phyloP scores from a whole-genome alignment of 2,888 invertebrate species.

The Formica aserva region DNA sequence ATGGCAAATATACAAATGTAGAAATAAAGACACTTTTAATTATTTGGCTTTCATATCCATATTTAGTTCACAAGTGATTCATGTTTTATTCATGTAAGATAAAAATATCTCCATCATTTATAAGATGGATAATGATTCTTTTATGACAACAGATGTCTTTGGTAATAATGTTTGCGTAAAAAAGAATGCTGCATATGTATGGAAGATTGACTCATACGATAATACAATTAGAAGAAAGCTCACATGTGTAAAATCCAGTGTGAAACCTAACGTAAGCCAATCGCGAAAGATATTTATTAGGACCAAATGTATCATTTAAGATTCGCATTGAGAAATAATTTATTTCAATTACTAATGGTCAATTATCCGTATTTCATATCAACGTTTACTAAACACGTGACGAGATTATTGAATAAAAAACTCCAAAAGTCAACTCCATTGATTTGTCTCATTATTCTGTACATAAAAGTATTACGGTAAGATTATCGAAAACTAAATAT shows the following conservation, averaged over 20 bases:
- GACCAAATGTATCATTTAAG: not conserved
- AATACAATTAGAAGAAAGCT: slow-evolving; percentile 30
- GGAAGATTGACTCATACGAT: not conserved
- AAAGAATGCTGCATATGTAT: not conserved
- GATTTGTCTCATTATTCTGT: no score
- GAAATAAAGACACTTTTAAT: not conserved
- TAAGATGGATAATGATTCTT: not conserved
- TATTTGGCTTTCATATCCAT: not conserved
- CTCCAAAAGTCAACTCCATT: no score
- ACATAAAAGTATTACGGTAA: no score
- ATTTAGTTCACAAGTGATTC: not conserved
- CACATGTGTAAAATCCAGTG: slow-evolving; percentile 15
- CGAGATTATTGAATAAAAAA: not conserved
- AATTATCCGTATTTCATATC: slow-evolving; percentile 3
- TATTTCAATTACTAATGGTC: not conserved
- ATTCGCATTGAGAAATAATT: slow-evolving; percentile 4
- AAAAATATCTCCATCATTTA: not conserved
- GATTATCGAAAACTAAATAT: no score
- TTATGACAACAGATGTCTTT: not conserved
- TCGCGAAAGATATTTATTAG: not conserved
- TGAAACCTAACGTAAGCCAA: not conserved
- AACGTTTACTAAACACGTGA: not conserved
- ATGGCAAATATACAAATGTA: not conserved
- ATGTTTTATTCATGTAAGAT: slow-evolving; percentile 29
- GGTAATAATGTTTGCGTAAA: not conserved